phyloP scores from a whole-genome alignment of 2,797 vertebrate species.

The Myotis vivesi region DNA sequence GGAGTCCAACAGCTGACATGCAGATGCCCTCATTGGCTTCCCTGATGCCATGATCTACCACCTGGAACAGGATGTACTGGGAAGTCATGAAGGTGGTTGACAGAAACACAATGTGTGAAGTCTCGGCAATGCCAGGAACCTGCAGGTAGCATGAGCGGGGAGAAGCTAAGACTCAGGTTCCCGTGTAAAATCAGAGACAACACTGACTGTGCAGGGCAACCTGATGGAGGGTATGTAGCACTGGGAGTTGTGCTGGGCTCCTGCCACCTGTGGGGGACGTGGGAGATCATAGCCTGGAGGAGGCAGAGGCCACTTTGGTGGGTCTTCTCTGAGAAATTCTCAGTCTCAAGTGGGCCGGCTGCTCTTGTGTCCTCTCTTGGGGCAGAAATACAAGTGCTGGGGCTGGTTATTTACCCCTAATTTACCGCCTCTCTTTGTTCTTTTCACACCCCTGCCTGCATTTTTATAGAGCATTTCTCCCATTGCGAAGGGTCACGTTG shows the following conservation, averaged over 20 bases:
- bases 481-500: neutral
- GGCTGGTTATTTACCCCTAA: no score
- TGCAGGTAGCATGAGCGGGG: neutral
- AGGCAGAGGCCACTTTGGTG: neutral
- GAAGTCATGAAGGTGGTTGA: neutral
- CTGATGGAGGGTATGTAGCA: neutral
- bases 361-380: neutral
- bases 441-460: neutral
- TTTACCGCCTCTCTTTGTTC: no score
- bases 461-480: neutral
- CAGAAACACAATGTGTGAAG: neutral
- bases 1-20: neutral
- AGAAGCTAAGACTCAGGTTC: neutral
- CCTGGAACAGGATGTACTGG: no score
- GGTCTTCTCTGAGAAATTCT: neutral
- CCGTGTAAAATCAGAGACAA: neutral
- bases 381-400: rapidly evolving
- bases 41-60: neutral
- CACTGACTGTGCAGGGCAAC: neutral
- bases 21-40: no score
- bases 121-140: neutral
- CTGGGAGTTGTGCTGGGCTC: neutral
- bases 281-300: rapidly evolving
- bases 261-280: rapidly evolving
- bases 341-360: rapidly evolving